Evolutionary conservation across 2,888 invertebrate species (phyloP).

Genomic region (Coenonympha arcania): DNA sequence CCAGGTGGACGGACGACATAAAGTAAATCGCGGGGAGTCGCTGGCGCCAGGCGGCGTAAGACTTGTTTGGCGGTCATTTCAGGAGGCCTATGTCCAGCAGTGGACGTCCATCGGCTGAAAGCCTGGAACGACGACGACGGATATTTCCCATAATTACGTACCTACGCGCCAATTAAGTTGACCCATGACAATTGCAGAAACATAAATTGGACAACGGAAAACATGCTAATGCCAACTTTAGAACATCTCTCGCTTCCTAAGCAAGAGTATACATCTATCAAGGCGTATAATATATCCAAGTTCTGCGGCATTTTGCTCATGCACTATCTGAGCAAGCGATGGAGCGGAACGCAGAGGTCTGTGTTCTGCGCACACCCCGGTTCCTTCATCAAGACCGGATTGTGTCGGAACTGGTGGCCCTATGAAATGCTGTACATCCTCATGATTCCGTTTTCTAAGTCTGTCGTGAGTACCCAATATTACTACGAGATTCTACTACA

Average conservation of each 20-base stretch:
- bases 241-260: slow-evolving; percentile 80
- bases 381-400: slow-evolving; percentile 85
- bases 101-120: too few species aligned
- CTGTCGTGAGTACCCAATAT: slow-evolving; percentile 81
- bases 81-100: too few species aligned
- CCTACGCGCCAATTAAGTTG: too few species aligned
- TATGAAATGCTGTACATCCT: slow-evolving; percentile 82
- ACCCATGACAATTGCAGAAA: too few species aligned
- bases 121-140: too few species aligned
- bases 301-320: slow-evolving; percentile 84
- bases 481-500: too few species aligned
- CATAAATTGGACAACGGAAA: slow-evolving; percentile 44
- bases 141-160: too few species aligned
- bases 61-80: too few species aligned
- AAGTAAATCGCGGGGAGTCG: too few species aligned
- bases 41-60: too few species aligned
- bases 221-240: slow-evolving; percentile 58
- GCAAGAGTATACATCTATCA: slow-evolving; percentile 83
- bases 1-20: too few species aligned
- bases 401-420: slow-evolving; percentile 89
- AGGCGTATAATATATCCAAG: slow-evolving; percentile 91
- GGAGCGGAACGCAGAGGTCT: slow-evolving; percentile 78
- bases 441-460: slow-evolving; percentile 92
- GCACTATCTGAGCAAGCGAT: slow-evolving; percentile 77
- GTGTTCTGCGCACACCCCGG: slow-evolving; percentile 92